Evolutionary conservation across 2,888 invertebrate species (phyloP), one percentile per base, ranked within the genome.

Genomic region (Stenotaenia linearis): DNA sequence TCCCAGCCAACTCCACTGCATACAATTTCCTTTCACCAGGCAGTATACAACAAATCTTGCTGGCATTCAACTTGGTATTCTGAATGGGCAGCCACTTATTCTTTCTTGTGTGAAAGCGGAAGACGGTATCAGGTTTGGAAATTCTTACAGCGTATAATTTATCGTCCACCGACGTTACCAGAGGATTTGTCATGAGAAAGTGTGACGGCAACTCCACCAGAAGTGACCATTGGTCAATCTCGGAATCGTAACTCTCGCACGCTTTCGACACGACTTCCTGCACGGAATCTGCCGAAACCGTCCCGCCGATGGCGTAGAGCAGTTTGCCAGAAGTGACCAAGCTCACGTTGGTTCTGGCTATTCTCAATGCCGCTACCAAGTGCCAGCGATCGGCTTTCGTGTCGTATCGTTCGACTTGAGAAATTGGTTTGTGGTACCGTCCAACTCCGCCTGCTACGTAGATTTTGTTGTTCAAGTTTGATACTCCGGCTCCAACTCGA

Each of bases 321-420:
- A 78, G 23, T 25, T 56, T 23, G 6, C 25, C 25, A 1, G 23
- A 25, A n/a, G 45, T 78, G 18, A 56, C 56, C 15, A 78, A 25
- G 5, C 45, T 18, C 10, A 78, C 23, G 18, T 56, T 50, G 1
- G 50, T 50, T 21, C 78, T 7, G 10, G 78, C 78, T 6, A 23
- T 23, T 2, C 28, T 18, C 28, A 78, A 23, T 10, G 78, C 23
- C 15, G 45, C 45, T 15, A 78, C 25, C 21, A 78, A 28, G 6
- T 35, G 23, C 78, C 78, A 78, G 1, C 50, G 21, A 23, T 78
- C 35, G 2, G 23, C 12, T 12, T 21, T 30, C 6, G 56, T n/a
- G n/a, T 78, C 78, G 25, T 50, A 78, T 5, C 50, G 40, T 45
- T 78, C 78, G 0, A 78, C 78, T 35, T 78, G 78, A 0, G 78